These are phyloP conservation scores for Bugula neritina DNA, from an alignment of 2,888 invertebrate genomes.

Conservation along the genomic window DNA sequence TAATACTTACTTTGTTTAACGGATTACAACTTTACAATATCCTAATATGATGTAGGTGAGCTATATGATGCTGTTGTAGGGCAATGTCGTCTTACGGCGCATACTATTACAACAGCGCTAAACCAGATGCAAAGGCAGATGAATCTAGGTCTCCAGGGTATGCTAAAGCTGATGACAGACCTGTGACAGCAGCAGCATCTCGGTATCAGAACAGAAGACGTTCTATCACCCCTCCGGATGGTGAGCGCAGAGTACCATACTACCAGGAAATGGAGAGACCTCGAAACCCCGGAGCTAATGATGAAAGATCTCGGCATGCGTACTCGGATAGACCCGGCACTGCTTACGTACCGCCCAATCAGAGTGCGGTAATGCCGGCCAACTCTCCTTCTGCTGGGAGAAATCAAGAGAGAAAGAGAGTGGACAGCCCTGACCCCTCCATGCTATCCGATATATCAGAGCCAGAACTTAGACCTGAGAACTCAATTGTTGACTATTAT, in stretches of 20 bases:
- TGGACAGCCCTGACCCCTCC: conserved; percentile 11
- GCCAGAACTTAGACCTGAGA: conserved; percentile 11
- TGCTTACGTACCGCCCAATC: background rate
- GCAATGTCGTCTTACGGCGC: conserved; percentile 1
- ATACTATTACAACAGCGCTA: conserved; percentile 8
- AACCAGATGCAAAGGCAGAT: conserved; percentile 2
- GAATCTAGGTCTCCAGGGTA: background rate
- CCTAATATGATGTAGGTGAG: background rate
- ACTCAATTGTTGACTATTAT: conserved; percentile 16
- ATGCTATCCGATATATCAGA: conserved; percentile 12
- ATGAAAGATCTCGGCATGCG: background rate
- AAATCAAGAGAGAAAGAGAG: background rate
- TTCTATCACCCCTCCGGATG: background rate
- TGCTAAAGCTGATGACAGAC: background rate
- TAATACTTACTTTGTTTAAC: background rate
- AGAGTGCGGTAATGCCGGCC: background rate
- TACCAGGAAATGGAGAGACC: conserved; percentile 22
- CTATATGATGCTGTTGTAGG: too few relatives aligned
- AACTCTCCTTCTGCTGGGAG: background rate
- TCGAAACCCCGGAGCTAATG: conserved; percentile 2
- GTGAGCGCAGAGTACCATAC: conserved; percentile 14
- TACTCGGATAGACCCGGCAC: background rate
- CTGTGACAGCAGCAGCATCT: background rate
- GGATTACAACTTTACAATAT: background rate
- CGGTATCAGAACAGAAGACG: background rate